These are phyloP conservation scores for Sphaerophoria taeniata DNA, from an alignment of 2,888 invertebrate species.

Conservation along the genomic window DNA sequence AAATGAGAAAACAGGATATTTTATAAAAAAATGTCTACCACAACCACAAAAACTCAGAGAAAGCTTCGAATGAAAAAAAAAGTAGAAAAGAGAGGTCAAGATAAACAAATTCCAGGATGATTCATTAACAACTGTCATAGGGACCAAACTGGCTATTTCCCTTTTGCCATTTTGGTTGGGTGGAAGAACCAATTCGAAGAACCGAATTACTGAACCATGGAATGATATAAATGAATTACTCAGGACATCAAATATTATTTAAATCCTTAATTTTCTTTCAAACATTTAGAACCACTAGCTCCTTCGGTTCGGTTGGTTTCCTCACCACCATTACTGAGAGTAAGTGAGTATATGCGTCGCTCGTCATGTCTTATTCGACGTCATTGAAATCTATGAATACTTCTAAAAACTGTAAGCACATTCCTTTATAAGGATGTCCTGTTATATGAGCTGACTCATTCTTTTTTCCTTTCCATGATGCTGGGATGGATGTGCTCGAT, in stretches of 20 bases:
- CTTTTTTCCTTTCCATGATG: neutral
- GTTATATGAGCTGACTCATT: conserved; percentile 44
- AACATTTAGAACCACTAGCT: no score
- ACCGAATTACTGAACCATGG: conserved; percentile 62
- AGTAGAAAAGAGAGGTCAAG: no score
- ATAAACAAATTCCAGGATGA: no score
- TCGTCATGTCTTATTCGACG: no score
- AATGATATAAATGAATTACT: conserved; percentile 73
- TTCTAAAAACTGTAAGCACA: neutral
- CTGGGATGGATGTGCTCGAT: no score
- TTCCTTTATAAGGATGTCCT: conserved; percentile 25
- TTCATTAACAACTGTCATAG: conserved; percentile 71
- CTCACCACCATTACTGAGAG: no score
- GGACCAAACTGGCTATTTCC: conserved; percentile 42
- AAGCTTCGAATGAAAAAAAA: no score
- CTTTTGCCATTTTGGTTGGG: neutral
- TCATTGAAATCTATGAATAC: no score
- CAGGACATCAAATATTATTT: conserved; percentile 60
- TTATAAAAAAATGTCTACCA: neutral
- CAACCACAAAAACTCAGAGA: conserved; percentile 21
- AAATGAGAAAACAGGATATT: no score
- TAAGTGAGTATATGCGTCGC: no score
- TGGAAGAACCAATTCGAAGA: neutral
- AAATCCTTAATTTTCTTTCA: no score
- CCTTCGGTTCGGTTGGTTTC: no score